Conservation (phyloP, 1,140 invertebrate species). For the Danaus plexippus region DNA sequence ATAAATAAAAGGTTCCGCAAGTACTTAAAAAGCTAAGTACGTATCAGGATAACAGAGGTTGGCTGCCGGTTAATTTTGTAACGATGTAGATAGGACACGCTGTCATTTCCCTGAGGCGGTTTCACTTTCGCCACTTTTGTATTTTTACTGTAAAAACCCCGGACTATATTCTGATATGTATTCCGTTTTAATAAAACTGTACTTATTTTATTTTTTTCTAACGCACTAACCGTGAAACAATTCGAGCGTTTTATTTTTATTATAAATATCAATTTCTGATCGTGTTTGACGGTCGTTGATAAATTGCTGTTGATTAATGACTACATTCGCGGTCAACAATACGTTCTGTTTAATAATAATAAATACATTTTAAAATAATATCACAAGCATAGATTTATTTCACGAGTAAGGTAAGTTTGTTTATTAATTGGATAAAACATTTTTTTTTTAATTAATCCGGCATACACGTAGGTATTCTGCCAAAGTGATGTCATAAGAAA, state of each 20-base stretch:
- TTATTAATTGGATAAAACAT: too few relatives aligned
- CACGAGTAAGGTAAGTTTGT: too few relatives aligned
- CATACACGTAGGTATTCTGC: too few relatives aligned
- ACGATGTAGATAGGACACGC: constrained; percentile 62
- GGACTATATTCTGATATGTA: too few relatives aligned
- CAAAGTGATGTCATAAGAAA: too few relatives aligned
- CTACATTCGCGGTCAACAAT: constrained; percentile 13
- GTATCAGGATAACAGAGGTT: constrained; percentile 21
- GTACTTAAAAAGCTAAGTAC: constrained; percentile 19
- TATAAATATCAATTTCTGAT: constrained; percentile 27
- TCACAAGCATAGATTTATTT: too few relatives aligned
- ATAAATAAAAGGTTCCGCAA: constrained; percentile 11
- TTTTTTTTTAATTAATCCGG: too few relatives aligned
- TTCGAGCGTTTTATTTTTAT: constrained; percentile 7
- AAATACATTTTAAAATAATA: too few relatives aligned
- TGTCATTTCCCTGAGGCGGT: constrained; percentile 35
- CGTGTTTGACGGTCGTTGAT: constrained; percentile 24
- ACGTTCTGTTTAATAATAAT: background rate
- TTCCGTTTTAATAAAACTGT: too few relatives aligned
- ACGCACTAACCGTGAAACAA: too few relatives aligned
- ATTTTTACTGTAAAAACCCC: constrained; percentile 26
- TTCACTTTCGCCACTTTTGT: constrained; percentile 45
- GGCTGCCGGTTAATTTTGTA: constrained; percentile 50
- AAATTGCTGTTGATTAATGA: constrained; percentile 22
- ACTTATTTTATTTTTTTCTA: too few relatives aligned